Evolutionary conservation across 2,797 vertebrate species (phyloP), one percentile per base, ranked within the genome.

Genomic region (Spinus pinus): DNA sequence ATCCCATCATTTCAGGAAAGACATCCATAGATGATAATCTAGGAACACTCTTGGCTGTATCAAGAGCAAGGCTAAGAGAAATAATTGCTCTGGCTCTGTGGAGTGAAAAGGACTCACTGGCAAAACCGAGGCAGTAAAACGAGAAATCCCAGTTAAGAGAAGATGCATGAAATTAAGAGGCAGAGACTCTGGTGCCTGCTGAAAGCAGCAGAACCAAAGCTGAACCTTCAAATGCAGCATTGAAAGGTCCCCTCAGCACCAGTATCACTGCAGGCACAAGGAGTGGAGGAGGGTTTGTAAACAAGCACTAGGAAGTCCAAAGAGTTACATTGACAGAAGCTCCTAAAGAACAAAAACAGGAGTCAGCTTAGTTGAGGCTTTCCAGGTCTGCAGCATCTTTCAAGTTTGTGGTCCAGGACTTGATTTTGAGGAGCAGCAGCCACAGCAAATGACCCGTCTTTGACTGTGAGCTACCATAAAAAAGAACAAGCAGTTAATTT

Each of bases 41-140:
- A 93, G 88, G 94, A 96, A 96, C 90, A 95, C 90, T 96, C 86
- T 0, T 0, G 3, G 85, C 94, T 94, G 35, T 84, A 97, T 90
- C 93, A 96, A 94, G 86, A 92, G 72, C 81, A 90, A 37, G 91
- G 87, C 95, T 96, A 97, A 91, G 86, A 95, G 93, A 96, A 97
- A 90, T 97, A 97, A 97, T 94, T 97, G 95, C 95, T 97, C 83
- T 31, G 35, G 67, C 71, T 44, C 20, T 61, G 37, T 61, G 46
- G 93, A 97, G 93, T 74, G 72, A 90, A 96, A 97, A 94, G 73
- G 89, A 95, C 83, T 93, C 77, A 65, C 3, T 71, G 93, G 93
- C 50, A 31, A 95, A 97, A 96, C 69, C 7, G 75, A 97, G 74
- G 91, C 91, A 96, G 83, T 91, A 91, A 94, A 92, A 82, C 81